Evolutionary conservation across 2,888 invertebrate genomes (phyloP), one percentile per base, ranked within the genome.

Genomic region (Lasius platythorax): DNA sequence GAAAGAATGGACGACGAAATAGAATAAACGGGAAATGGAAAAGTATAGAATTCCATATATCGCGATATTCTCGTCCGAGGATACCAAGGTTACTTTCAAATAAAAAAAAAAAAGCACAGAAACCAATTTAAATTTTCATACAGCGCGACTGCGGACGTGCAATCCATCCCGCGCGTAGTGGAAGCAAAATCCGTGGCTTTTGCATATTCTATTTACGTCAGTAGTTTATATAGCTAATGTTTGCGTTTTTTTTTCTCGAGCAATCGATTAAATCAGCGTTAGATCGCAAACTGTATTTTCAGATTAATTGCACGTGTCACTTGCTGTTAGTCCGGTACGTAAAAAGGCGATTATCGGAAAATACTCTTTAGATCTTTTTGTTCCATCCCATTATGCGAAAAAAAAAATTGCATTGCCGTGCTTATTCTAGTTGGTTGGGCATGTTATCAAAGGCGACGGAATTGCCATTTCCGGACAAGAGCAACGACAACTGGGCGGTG

Each of bases 401-500:
- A 23, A 23, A 23, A 11, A 76, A 63, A 8, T 28, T 68, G 46
- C 9, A 61, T 74, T 43, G 40, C 37, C 58, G 37, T 79, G 23
- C 5, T 81, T 46, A 50, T 37, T 81, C 72, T 95, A 98, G 98
- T 95, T 98, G 90, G 98, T 98, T 5, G 97, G 97, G 0, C 97
- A 98, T 93, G 95, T 96, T 40, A 97, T 98, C 91, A 97, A 97
- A 91, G 96, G 97, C 15, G 97, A 97, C 72, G 98, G 98, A 72
- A 95, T 97, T 50, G 96, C 97, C 0, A 96, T 97, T 86, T 97
- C 97, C 5, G 98, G 98, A 5, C 97, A 97, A 94, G 97, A 97
- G 85, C 97, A 97, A 92, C 96, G 96, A 28, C 96, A 96, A 90
- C 92, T 95, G 11, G 96, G 92, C 12, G 96, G 96, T 33, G 96